phyloP scores from a whole-genome alignment of 2,113 vertebrate species.

The Tichodroma muraria region DNA sequence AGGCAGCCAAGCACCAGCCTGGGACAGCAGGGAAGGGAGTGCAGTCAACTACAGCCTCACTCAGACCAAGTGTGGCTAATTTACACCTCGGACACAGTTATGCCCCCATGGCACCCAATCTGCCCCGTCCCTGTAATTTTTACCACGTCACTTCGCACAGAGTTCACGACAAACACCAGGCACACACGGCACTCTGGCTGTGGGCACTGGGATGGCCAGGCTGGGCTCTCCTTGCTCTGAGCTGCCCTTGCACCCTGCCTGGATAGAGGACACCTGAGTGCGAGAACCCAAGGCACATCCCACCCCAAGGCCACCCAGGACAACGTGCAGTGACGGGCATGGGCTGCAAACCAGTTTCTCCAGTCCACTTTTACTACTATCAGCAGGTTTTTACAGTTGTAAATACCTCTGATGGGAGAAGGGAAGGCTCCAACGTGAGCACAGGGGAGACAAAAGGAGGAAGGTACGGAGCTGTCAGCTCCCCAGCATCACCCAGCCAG shows the following conservation, averaged over 20 bases:
- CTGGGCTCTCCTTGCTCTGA: not conserved
- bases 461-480: not conserved
- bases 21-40: not conserved
- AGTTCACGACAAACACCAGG: rapidly evolving
- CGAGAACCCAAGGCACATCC: not conserved
- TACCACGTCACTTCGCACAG: rapidly evolving
- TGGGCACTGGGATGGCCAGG: not conserved
- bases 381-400: not conserved
- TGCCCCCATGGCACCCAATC: not conserved
- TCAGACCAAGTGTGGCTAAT: not conserved
- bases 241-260: not conserved
- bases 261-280: not conserved
- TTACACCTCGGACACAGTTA: rapidly evolving
- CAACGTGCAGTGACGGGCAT: rapidly evolving
- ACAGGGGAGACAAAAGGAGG: not conserved
- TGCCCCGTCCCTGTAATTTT: rapidly evolving
- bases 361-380: not conserved
- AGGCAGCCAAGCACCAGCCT: not conserved
- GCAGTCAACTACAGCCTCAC: not conserved
- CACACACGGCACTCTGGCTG: rapidly evolving
- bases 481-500: not conserved
- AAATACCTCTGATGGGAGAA: not conserved
- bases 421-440: not conserved
- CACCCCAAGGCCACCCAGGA: not conserved
- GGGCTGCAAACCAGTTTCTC: not conserved